Conservation (phyloP, 1,140 invertebrate genomes). For the Heliconius himera region DNA sequence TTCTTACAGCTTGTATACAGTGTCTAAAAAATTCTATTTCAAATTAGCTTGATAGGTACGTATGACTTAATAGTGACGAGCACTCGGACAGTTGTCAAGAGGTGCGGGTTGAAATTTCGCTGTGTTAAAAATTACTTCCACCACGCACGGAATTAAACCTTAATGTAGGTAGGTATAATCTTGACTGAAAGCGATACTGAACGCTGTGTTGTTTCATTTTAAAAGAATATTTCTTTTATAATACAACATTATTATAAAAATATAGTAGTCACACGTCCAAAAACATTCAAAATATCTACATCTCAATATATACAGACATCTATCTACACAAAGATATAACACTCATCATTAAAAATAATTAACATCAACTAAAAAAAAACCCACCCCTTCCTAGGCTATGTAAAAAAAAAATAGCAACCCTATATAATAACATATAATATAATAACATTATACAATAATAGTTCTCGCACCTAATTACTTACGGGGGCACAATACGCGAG, state of each 20-base stretch:
- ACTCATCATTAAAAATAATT: constrained; percentile 1
- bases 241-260: not conserved
- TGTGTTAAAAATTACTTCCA: too few relatives aligned
- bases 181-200: too few relatives aligned
- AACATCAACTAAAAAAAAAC: not conserved
- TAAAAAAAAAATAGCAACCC: not conserved
- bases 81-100: too few relatives aligned
- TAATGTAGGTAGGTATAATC: too few relatives aligned
- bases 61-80: too few relatives aligned
- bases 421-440: constrained; percentile 1
- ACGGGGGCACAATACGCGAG: constrained; percentile 57
- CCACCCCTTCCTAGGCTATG: not conserved
- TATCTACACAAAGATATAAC: not conserved
- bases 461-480: constrained; percentile 76
- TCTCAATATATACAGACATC: not conserved
- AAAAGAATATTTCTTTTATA: not conserved
- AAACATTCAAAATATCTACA: not conserved
- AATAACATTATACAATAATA: constrained; percentile 40
- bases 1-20: too few relatives aligned
- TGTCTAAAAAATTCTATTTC: too few relatives aligned
- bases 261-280: not conserved
- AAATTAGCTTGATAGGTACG: too few relatives aligned
- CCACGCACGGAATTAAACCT: too few relatives aligned
- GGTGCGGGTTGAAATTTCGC: too few relatives aligned
- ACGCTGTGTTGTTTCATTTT: not conserved